A percentile compares a stretch with the other conserved stretches of the same genome.
phyloP scores from a whole-genome alignment of 2,113 vertebrate species.

The Hippocampus mohnikei region DNA sequence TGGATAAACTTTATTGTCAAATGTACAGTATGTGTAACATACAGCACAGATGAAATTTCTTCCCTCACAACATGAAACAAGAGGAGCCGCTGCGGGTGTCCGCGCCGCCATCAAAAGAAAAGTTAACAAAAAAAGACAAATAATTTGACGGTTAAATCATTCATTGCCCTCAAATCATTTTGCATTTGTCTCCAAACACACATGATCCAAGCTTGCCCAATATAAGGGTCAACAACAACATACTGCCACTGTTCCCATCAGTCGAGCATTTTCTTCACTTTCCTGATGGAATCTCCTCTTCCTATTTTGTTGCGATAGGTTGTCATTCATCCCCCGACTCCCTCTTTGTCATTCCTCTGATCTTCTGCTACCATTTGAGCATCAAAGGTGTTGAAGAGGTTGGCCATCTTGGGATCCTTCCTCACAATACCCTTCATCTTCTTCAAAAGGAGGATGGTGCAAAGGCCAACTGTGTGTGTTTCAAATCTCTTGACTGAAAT shows the following conservation, averaged over 20 bases:
- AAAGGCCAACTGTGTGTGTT: conserved; percentile 54
- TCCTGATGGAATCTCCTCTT: conserved; percentile 9
- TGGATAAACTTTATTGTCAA: no score
- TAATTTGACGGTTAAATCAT: no score
- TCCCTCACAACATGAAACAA: no score
- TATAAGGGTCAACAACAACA: background rate
- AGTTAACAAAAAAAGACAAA: no score
- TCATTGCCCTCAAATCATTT: no score
- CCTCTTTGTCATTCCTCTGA: conserved; percentile 42
- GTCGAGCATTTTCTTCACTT: conserved; percentile 8
- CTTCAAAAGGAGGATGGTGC: conserved; percentile 51
- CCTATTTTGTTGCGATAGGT: conserved; percentile 21
- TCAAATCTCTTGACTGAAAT: conserved; percentile 13
- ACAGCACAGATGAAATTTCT: no score
- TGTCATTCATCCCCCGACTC: conserved; percentile 7
- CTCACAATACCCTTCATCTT: conserved; percentile 53
- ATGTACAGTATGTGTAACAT: no score
- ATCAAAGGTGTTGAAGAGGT: conserved; percentile 65
- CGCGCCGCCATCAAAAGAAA: no score
- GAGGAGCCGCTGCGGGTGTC: no score
- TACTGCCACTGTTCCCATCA: background rate
- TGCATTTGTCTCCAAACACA: background rate
- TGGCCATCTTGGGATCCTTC: conserved; percentile 46
- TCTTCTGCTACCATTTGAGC: conserved; percentile 45
- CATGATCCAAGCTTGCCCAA: background rate